A percentile compares a stretch with the other conserved stretches of the same genome.
Evolutionary conservation across 1,140 invertebrate species (phyloP).

Genomic region (Cotesia chilonis): DNA sequence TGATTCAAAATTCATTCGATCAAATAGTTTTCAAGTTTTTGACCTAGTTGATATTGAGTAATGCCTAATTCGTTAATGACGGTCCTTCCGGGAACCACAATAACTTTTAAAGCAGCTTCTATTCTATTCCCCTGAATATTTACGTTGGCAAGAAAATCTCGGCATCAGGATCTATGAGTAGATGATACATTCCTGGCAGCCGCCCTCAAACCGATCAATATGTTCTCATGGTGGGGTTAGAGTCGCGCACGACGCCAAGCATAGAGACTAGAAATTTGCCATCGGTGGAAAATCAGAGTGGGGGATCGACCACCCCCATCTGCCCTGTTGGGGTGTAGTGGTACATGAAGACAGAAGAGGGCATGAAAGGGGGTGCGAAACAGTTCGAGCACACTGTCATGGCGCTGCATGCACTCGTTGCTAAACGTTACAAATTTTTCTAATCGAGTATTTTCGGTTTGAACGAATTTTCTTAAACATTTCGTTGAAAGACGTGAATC

Average conservation of each 20-base stretch:
- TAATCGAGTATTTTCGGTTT: constrained; percentile 35
- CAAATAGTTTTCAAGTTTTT: too few species aligned
- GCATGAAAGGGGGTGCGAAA: constrained; percentile 33
- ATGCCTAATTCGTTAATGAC: too few species aligned
- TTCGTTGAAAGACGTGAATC: not conserved
- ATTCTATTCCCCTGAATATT: not conserved
- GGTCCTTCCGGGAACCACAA: too few species aligned
- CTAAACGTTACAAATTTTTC: constrained; percentile 49
- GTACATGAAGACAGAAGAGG: too few species aligned
- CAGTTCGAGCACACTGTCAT: constrained; percentile 57
- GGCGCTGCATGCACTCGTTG: constrained; percentile 61
- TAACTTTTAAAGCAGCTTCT: too few species aligned
- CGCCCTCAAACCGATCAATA: constrained; percentile 41
- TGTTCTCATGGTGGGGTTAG: constrained; percentile 31
- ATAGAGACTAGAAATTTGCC: constrained; percentile 2
- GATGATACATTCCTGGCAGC: constrained; percentile 37
- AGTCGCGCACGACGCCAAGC: constrained; percentile 21
- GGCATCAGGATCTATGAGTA: constrained; percentile 24
- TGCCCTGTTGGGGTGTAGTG: too few species aligned
- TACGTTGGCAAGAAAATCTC: too few species aligned
- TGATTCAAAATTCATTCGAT: not conserved
- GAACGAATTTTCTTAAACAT: constrained; percentile 29
- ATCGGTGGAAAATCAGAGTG: constrained; percentile 12
- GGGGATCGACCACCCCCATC: constrained; percentile 8
- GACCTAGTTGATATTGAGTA: too few species aligned